Percentiles rank a stretch among this genome's conserved stretches.
Evolutionary conservation across 2,888 invertebrate genomes (phyloP).

Genomic region (Thereva unica): DNA sequence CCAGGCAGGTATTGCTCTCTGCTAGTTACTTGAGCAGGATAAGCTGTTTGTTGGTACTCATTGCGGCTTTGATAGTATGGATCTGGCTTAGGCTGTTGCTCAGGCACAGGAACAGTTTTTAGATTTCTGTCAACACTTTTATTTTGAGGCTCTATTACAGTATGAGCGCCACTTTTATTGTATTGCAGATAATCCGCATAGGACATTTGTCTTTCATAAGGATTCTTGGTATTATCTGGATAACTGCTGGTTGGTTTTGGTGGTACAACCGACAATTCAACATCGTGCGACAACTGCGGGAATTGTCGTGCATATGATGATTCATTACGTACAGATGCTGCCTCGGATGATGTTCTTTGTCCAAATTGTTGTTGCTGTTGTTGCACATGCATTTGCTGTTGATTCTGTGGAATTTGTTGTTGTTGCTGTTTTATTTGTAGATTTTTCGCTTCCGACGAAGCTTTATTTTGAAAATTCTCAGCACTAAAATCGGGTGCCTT

Average conservation of each 20-base stretch:
- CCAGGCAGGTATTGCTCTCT: background rate
- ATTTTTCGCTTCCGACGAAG: background rate
- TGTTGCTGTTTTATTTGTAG: slow-evolving; percentile 7
- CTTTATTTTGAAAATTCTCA: slow-evolving; percentile 39
- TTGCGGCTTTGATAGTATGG: too few species aligned
- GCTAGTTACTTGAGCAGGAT: too few species aligned
- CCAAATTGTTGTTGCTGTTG: background rate
- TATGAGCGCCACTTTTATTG: background rate
- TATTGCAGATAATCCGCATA: background rate
- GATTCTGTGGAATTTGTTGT: background rate
- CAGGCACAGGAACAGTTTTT: too few species aligned
- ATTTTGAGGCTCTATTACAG: background rate
- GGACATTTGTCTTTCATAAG: slow-evolving; percentile 2
- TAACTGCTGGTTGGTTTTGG: slow-evolving; percentile 5
- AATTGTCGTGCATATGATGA: slow-evolving; percentile 24
- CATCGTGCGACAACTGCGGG: slow-evolving; percentile 42
- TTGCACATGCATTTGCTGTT: background rate
- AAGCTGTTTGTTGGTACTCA: too few species aligned
- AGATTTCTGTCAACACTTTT: too few species aligned
- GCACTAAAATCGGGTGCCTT: slow-evolving; percentile 42
- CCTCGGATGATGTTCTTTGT: background rate
- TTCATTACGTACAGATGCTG: background rate
- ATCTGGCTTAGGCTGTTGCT: too few species aligned
- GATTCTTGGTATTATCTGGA: background rate
- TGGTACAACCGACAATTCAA: slow-evolving; percentile 41